A percentile compares a stretch with the other conserved stretches of the same genome.
Conservation (phyloP, 2,113 vertebrate genomes). For the Semicossyphus pulcher region DNA sequence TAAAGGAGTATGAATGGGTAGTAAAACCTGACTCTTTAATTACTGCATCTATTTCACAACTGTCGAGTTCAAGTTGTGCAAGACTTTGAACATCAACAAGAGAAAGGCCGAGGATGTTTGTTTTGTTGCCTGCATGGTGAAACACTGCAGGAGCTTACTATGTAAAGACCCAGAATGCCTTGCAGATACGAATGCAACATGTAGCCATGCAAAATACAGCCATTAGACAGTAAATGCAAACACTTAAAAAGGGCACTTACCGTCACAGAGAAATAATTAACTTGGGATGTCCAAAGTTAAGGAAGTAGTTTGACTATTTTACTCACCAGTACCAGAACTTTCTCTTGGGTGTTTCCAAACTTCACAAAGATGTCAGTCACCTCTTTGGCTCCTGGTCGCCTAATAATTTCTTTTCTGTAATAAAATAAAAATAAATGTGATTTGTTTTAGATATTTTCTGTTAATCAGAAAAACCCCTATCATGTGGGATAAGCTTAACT, state of each 20-base stretch:
- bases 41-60: conserved; percentile 35
- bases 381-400: neutral
- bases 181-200: no score
- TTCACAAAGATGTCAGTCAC: neutral
- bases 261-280: no score
- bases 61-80: neutral
- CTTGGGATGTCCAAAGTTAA: no score
- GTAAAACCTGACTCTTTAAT: conserved; percentile 49
- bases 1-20: conserved; percentile 39
- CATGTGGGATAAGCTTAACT: no score
- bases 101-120: neutral
- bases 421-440: neutral
- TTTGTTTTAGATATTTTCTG: neutral
- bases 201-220: neutral
- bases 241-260: neutral
- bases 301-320: neutral
- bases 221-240: neutral
- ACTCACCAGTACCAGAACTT: neutral
- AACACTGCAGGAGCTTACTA: no score
- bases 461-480: no score
- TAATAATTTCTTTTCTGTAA: neutral
- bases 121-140: neutral
- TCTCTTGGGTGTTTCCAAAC: neutral
- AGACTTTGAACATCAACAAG: neutral
- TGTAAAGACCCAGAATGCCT: no score